phyloP scores from a whole-genome alignment of 2,797 vertebrate species.

The Oreortyx pictus region DNA sequence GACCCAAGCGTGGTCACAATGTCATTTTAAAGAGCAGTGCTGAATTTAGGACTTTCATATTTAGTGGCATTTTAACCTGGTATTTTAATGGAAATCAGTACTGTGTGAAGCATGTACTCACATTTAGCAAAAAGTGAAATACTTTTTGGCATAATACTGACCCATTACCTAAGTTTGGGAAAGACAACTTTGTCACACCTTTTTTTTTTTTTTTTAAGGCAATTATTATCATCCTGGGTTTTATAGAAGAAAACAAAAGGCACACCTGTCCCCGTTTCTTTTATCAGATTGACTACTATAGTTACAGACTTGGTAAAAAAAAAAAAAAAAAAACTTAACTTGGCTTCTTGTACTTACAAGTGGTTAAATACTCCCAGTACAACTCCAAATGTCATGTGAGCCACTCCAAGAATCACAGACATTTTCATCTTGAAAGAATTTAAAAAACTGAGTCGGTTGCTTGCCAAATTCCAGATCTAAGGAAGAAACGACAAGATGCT shows the following conservation, averaged over 20 bases:
- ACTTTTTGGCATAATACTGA: background rate
- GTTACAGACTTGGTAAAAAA: background rate
- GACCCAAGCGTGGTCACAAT: background rate
- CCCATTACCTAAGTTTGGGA: background rate
- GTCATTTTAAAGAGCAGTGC: background rate
- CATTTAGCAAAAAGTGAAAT: background rate
- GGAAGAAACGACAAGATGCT: background rate
- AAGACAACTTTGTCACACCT: background rate
- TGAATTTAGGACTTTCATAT: background rate
- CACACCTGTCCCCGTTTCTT: background rate
- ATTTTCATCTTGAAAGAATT: conserved; percentile 99
- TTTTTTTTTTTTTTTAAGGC: background rate
- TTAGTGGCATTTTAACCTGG: background rate
- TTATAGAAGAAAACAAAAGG: background rate
- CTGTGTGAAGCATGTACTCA: fast-evolving
- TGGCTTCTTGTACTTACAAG: conserved; percentile 85
- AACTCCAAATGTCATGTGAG: conserved; percentile 96
- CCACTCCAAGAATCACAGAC: conserved; percentile 93
- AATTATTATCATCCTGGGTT: background rate
- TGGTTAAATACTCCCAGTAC: conserved; percentile 93
- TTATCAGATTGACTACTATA: background rate
- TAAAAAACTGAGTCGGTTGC: conserved; percentile 93
- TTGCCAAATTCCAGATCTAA: conserved; percentile 98
- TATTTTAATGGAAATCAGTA: background rate
- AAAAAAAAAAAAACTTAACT: background rate